These are phyloP conservation scores for Hypomecis atomaria DNA, from an alignment of 2,888 invertebrate species.

Conservation along the genomic window DNA sequence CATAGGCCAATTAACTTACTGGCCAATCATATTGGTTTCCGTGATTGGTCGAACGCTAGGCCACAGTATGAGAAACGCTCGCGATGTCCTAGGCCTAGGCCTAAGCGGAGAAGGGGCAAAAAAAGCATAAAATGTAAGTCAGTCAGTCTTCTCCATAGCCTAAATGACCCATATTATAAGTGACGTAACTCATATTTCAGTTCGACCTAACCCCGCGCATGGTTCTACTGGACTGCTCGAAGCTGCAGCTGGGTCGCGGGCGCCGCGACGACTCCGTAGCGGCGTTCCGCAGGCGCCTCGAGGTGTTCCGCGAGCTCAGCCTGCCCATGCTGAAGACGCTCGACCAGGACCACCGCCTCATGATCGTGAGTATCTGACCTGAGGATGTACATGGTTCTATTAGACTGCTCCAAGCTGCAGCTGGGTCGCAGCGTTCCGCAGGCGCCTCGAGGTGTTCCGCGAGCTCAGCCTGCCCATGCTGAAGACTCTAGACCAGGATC, in stretches of 20 bases:
- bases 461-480: constrained; percentile 95
- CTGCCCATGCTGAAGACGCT: constrained; percentile 94
- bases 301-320: constrained; percentile 94
- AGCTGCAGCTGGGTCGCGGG: constrained; percentile 93
- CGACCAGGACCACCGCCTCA: constrained; percentile 92
- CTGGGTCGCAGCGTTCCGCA: constrained; percentile 92
- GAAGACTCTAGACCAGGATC: constrained; percentile 92
- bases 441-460: constrained; percentile 93
- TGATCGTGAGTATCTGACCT: constrained; percentile 90
- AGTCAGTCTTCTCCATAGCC: too few relatives aligned
- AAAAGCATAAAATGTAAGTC: too few relatives aligned
- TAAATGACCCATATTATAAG: too few relatives aligned
- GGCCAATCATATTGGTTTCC: too few relatives aligned
- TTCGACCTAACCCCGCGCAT: constrained; percentile 91
- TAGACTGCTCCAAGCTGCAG: constrained; percentile 96
- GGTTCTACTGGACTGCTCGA: constrained; percentile 95
- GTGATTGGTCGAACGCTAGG: too few relatives aligned
- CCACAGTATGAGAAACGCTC: too few relatives aligned
- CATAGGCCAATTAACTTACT: too few relatives aligned
- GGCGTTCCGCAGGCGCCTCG: constrained; percentile 92
- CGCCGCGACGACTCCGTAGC: constrained; percentile 94
- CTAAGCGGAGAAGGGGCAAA: too few relatives aligned
- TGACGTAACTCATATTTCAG: constrained; percentile 69
- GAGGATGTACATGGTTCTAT: constrained; percentile 91
- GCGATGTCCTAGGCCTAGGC: too few relatives aligned